phyloP scores from a whole-genome alignment of 2,797 vertebrate genomes.

The Hemitrygon akajei region DNA sequence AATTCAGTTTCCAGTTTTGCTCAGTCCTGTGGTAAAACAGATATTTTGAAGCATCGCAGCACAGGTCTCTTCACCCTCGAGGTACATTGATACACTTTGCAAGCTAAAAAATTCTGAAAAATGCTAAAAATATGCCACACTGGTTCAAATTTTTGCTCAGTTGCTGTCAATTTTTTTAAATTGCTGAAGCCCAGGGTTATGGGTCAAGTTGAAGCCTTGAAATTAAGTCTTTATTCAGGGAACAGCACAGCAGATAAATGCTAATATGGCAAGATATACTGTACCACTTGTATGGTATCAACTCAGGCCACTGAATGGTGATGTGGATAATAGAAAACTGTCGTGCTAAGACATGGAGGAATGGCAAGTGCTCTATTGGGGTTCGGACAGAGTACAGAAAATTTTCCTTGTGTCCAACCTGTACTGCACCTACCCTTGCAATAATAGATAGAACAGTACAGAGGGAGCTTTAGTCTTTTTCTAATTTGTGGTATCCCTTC shows the following conservation, averaged over 20 bases:
- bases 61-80: not conserved
- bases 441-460: not conserved
- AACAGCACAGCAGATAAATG: not conserved
- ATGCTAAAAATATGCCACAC: not conserved
- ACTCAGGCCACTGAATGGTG: not conserved
- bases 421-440: not conserved
- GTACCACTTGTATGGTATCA: not conserved
- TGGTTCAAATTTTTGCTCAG: not conserved
- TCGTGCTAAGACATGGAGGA: not conserved
- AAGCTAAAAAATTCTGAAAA: not conserved
- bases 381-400: not conserved
- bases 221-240: not conserved
- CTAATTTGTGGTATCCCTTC: not conserved
- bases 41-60: not conserved
- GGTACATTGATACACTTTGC: not conserved
- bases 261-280: not conserved
- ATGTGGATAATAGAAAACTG: not conserved
- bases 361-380: not conserved
- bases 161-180: not conserved
- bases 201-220: not conserved
- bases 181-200: not conserved
- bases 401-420: not conserved
- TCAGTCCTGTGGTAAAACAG: not conserved
- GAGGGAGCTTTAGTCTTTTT: conserved; percentile 15
- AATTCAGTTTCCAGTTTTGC: not conserved